Conservation (phyloP, 2,113 vertebrate genomes). For the Callaeas wilsoni region DNA sequence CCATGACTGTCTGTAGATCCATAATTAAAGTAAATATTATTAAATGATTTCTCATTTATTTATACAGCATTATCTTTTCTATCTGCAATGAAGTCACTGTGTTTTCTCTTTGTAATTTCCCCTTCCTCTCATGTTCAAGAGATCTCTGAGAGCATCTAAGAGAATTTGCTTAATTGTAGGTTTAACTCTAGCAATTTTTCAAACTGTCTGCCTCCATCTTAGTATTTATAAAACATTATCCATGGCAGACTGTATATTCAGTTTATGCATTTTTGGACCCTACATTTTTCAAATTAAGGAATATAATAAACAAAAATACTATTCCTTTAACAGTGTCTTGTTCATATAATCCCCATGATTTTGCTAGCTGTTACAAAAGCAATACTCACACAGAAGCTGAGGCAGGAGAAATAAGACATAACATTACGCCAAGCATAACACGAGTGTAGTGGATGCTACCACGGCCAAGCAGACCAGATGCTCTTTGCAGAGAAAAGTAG, state of each 20-base stretch:
- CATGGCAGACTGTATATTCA: background rate
- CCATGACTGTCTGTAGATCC: background rate
- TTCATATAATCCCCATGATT: background rate
- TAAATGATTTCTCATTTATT: background rate
- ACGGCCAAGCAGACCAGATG: background rate
- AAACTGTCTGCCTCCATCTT: background rate
- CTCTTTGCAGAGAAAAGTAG: background rate
- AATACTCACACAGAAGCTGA: background rate
- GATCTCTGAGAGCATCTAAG: background rate
- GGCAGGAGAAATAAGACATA: background rate
- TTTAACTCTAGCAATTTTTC: conserved; percentile 12
- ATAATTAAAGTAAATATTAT: background rate
- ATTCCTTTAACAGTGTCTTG: background rate
- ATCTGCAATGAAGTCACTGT: background rate
- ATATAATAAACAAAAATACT: background rate
- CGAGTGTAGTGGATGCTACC: background rate
- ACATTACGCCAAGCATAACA: background rate
- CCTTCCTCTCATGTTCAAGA: background rate
- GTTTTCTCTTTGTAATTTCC: background rate
- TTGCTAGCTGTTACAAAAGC: background rate
- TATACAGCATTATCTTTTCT: background rate
- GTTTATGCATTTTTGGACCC: background rate
- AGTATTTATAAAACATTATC: background rate
- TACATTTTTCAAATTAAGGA: background rate
- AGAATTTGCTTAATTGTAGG: background rate